Base-by-base conservation (phyloP, 2,888 invertebrate genomes). In the Dryococelus australis region DNA sequence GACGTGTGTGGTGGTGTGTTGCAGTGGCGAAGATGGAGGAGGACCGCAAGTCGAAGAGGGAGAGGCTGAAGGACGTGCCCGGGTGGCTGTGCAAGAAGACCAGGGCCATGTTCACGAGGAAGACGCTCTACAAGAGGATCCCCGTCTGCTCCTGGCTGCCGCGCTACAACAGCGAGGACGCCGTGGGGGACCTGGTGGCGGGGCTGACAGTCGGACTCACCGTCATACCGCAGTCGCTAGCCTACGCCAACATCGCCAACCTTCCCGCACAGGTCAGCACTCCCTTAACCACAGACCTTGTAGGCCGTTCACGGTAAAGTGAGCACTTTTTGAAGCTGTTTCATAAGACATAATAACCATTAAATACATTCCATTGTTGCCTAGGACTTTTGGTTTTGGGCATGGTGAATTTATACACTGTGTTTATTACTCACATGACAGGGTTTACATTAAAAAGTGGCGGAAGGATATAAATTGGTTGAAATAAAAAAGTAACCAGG, bases 191-290 rank as follows among this genome's bases (percentile, higher is more conserved):
- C 93, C 92, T 98, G 83, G 96, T 99, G 89, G 98, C 98, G 8
- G 98, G 98, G 87, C 93, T 98, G 88, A 98, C 98, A 1, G 98
- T 98, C 24, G 98, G 98, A 0, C 94, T 98, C 88, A 98, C 98
- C 0, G 98, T 98, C 87, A 98, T 99, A 90, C 98, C 98, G 24
- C 98, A 89, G 87, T 96, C 97, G 24, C 93, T 97, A 88, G 97
- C 97, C 20, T 97, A 97, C 92, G 94, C 96, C 47, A 96, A 95
- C 91, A 96, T 97, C 88, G 97, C 97, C 85, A 96, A 96, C 28
- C 93, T 97, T 89, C 96, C 97, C 86, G 94, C 96, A 47, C 93
- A 95, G 91, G 95, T 95, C 91, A 91, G 92, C 43, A 24, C 12
- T 35, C 5, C 35, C 13, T 6, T 35, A 35, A 1, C 35, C 35